phyloP scores from a whole-genome alignment of 2,888 invertebrate genomes.

The Euproctis similis region DNA sequence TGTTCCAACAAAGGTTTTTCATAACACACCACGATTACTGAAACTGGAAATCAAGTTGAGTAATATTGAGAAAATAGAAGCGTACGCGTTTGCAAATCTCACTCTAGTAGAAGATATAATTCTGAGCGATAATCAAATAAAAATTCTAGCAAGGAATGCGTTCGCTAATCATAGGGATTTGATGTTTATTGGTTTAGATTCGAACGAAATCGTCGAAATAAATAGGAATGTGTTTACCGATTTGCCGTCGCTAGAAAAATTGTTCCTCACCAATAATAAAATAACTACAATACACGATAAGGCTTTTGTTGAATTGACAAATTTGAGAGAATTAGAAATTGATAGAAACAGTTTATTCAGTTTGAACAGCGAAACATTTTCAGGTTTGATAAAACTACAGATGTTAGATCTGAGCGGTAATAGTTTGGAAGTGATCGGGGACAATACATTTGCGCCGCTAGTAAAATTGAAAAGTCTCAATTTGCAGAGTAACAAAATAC shows the following conservation, averaged over 20 bases:
- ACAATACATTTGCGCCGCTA: slow-evolving; percentile 79
- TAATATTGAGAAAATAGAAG: slow-evolving; percentile 78
- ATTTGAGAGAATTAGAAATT: slow-evolving; percentile 85
- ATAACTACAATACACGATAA: slow-evolving; percentile 89
- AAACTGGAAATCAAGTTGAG: slow-evolving; percentile 81
- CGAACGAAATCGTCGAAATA: slow-evolving; percentile 83
- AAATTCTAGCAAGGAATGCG: slow-evolving; percentile 76
- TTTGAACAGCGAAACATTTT: slow-evolving; percentile 84
- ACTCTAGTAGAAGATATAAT: slow-evolving; percentile 78
- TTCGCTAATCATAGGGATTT: slow-evolving; percentile 82
- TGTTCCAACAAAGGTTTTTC: slow-evolving; percentile 80
- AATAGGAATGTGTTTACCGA: slow-evolving; percentile 83
- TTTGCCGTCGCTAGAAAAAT: slow-evolving; percentile 79
- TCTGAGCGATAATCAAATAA: slow-evolving; percentile 80
- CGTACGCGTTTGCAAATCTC: slow-evolving; percentile 83
- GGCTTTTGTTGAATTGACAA: slow-evolving; percentile 82
- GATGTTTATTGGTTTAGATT: slow-evolving; percentile 79
- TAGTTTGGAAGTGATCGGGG: slow-evolving; percentile 83
- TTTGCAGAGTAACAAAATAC: slow-evolving; percentile 59
- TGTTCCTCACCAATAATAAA: slow-evolving; percentile 89
- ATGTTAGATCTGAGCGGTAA: slow-evolving; percentile 83
- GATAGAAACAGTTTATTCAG: slow-evolving; percentile 83
- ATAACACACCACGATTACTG: slow-evolving; percentile 71
- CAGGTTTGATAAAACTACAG: slow-evolving; percentile 80
- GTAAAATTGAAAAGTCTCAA: slow-evolving; percentile 42